A percentile compares a stretch with the other conserved stretches of the same genome.
phyloP scores from a whole-genome alignment of 2,797 vertebrate genomes.

The Columba guinea region DNA sequence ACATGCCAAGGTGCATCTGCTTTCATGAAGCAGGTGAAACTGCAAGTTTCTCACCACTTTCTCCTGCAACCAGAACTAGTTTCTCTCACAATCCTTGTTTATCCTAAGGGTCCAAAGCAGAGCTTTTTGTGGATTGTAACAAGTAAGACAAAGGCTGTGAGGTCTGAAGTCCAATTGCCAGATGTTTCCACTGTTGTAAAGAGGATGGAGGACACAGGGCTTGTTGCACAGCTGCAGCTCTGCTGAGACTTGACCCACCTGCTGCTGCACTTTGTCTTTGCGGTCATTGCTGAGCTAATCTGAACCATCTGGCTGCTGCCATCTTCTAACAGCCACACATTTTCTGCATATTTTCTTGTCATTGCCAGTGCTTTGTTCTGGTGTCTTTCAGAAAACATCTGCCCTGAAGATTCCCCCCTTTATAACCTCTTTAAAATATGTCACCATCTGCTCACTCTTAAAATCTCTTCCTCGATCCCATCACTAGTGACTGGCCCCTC shows the following conservation, averaged over 20 bases:
- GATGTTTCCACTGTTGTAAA: background rate
- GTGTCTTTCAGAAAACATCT: slow-evolving; percentile 44
- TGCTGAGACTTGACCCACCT: background rate
- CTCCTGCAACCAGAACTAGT: background rate
- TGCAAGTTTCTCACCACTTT: background rate
- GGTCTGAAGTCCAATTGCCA: background rate
- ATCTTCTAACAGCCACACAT: background rate
- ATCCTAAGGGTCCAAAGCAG: background rate
- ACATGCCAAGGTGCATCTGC: background rate
- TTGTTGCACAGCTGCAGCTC: background rate
- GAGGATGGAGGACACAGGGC: background rate
- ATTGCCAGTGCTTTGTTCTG: background rate
- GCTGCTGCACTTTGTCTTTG: background rate
- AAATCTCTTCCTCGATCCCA: background rate
- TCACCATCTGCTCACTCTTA: background rate
- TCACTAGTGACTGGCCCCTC: background rate
- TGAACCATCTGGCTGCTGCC: slow-evolving; percentile 40
- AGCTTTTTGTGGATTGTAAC: background rate
- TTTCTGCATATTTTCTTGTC: slow-evolving; percentile 45
- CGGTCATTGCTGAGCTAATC: background rate
- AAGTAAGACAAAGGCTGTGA: background rate
- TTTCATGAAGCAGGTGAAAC: background rate
- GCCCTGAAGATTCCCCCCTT: slow-evolving; percentile 9
- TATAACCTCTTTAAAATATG: slow-evolving; percentile 24
- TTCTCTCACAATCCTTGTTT: background rate